Base-by-base conservation (phyloP, 2,888 invertebrate genomes). In the Acronicta aceris region DNA sequence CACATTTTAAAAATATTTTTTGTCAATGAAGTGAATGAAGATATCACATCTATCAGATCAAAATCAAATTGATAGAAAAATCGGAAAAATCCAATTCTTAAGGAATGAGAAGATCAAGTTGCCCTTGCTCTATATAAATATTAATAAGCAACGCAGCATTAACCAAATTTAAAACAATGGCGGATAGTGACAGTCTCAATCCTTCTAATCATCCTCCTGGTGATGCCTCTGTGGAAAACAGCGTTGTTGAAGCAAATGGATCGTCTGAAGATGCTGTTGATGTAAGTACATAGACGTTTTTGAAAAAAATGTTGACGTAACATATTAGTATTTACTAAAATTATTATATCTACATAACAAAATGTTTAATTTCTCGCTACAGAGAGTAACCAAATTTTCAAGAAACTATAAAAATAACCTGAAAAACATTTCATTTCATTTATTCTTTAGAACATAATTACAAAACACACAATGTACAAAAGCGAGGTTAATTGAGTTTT, bases 241-340 rank as follows among this genome's bases (percentile, higher is more conserved):
- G 71, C 57, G 27, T 78, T 66, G 76, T 80, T 70, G 84, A 82
- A 58, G 75, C 82, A 63, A 78, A 71, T 78, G 82, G 60, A 61
- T 64, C 78, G 65, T 53, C 81, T 56, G 82, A 82, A 65, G 86
- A 85, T 66, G 84, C 82, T 76, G 84, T 88, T 61, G 90, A 91
- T 85, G 91, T 92, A 84, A 88, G 91, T 73, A 43, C 33, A 42
- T 4, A 41, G n/a, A n/a, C 38, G 41, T 46, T 51, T 17, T 45
- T 12, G 12, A 10, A 27, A 27, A 10, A 30, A 30, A 30, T 10
- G 1, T 30, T 10, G 25, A 5, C 5, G 2, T 25, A 25, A 25
- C 2, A 2, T 5, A 4, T 4, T 25, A 4, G 2, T 4, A 25
- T 25, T 25, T 25, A 25, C 2, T 4, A 25, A 25, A 25, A 25